Evolutionary conservation across 2,113 vertebrate genomes (phyloP).

Genomic region (Hypanus sabinus): DNA sequence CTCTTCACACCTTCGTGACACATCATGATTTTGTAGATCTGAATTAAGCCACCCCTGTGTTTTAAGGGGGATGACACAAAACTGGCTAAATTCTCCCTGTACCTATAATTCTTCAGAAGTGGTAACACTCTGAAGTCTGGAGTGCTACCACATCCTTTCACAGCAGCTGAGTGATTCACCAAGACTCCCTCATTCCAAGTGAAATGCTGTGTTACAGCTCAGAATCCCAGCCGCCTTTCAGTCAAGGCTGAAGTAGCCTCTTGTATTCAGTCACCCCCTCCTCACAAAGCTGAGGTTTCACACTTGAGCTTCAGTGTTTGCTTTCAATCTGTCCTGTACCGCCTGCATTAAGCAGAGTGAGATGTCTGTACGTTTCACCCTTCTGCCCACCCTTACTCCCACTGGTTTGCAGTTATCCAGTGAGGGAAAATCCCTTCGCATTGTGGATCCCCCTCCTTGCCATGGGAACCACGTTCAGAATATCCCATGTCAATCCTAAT

Average conservation of each 20-base stretch:
- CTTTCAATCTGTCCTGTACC: neutral
- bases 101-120: no score
- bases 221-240: neutral
- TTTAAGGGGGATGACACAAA: no score
- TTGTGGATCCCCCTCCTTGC: neutral
- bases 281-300: neutral
- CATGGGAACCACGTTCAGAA: neutral
- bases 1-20: no score
- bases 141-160: neutral
- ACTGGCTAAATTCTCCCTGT: no score
- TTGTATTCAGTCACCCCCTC: neutral
- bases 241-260: neutral
- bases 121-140: no score
- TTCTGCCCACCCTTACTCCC: neutral
- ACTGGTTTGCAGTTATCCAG: neutral
- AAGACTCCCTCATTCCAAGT: neutral
- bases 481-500: neutral
- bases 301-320: neutral
- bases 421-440: neutral
- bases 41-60: no score
- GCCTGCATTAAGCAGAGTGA: neutral
- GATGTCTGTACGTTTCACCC: neutral
- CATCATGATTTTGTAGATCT: no score
- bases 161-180: neutral
- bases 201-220: neutral